A percentile compares a stretch with the other conserved stretches of the same genome.
Conservation (phyloP, 1,140 invertebrate species). For the Drosophila pectinifera region DNA sequence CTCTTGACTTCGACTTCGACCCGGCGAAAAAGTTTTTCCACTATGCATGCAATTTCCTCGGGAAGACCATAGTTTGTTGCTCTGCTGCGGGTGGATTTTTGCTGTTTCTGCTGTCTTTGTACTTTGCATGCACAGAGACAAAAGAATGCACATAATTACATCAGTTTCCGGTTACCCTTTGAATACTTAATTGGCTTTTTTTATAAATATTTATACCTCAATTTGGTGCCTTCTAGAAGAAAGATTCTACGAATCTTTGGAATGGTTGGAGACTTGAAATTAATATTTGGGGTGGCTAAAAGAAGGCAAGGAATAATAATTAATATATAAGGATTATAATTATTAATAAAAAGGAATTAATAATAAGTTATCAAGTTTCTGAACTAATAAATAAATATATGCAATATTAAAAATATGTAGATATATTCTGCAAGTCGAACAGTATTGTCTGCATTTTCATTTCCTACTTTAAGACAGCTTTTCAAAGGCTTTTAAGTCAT, state of each 20-base stretch:
- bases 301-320: background rate
- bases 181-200: slow-evolving; percentile 1
- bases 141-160: slow-evolving; percentile 26
- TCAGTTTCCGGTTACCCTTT: slow-evolving; percentile 3
- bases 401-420: background rate
- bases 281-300: too few relatives aligned
- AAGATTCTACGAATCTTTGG: background rate
- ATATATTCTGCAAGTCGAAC: background rate
- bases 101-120: slow-evolving; percentile 7
- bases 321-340: too few relatives aligned
- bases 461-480: too few relatives aligned
- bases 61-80: slow-evolving; percentile 54
- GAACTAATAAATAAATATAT: background rate
- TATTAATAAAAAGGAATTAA: too few relatives aligned
- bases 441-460: background rate
- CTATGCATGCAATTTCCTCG: slow-evolving; percentile 74
- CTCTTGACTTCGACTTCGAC: slow-evolving; percentile 58
- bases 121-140: slow-evolving; percentile 19
- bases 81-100: slow-evolving; percentile 13
- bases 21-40: slow-evolving; percentile 40
- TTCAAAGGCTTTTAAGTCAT: too few relatives aligned
- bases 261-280: background rate
- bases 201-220: slow-evolving; percentile 12
- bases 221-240: background rate
- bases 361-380: too few relatives aligned